These are phyloP conservation scores for Cephus cinctus DNA, from an alignment of 1,140 invertebrate genomes.

Conservation along the genomic window DNA sequence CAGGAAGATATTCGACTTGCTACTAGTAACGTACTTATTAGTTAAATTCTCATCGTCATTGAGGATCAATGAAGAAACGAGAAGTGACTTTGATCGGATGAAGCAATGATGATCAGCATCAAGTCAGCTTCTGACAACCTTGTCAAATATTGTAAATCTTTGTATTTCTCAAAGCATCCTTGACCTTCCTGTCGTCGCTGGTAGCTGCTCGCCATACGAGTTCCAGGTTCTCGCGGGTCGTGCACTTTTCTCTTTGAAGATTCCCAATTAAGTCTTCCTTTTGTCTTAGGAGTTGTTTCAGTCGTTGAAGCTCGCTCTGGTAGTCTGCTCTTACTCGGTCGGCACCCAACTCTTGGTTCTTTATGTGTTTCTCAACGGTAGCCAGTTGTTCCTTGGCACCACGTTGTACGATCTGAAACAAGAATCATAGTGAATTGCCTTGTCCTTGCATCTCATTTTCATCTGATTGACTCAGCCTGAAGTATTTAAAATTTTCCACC, in stretches of 20 bases:
- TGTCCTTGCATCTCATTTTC: slow-evolving; percentile 7
- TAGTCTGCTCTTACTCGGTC: slow-evolving; percentile 56
- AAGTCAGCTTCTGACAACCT: neutral
- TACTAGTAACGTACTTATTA: too few species aligned
- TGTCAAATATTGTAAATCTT: slow-evolving; percentile 27
- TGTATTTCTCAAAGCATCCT: slow-evolving; percentile 33
- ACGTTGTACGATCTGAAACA: slow-evolving; percentile 55
- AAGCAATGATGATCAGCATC: too few species aligned
- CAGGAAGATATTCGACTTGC: too few species aligned
- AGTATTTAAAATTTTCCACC: slow-evolving; percentile 12
- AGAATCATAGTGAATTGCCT: too few species aligned
- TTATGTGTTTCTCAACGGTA: slow-evolving; percentile 57
- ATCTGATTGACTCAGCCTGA: neutral
- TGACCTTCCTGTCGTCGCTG: slow-evolving; percentile 39
- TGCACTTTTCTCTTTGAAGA: slow-evolving; percentile 46
- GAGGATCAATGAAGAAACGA: too few species aligned
- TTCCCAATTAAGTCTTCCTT: slow-evolving; percentile 53
- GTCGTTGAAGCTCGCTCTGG: slow-evolving; percentile 51
- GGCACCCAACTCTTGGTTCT: slow-evolving; percentile 52
- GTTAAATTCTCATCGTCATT: too few species aligned
- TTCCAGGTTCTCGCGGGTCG: slow-evolving; percentile 45
- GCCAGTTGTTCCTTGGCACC: slow-evolving; percentile 56
- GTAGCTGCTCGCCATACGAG: slow-evolving; percentile 48
- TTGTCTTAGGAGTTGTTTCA: slow-evolving; percentile 53
- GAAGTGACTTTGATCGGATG: too few species aligned